Evolutionary conservation across 2,113 vertebrate species (phyloP), one percentile per base, ranked within the genome.

Genomic region (Tor tambroides): DNA sequence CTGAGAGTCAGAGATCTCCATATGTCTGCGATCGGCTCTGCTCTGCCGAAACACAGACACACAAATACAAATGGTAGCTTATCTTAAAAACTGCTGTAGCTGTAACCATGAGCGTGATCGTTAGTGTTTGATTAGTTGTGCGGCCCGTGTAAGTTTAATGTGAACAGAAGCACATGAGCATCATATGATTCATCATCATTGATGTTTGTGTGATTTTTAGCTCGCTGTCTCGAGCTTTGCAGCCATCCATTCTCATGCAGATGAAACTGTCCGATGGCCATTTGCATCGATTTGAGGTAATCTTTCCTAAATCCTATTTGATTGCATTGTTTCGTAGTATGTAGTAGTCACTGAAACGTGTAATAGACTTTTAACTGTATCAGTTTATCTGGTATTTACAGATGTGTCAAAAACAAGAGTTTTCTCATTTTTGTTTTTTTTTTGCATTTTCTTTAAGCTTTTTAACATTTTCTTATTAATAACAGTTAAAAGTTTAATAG

Each of bases 171-270:
- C n/a, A 26, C 26, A 15, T 15, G 26, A 28, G 59, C 59, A 63
- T 26, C 4, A 26, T 2, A 4, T n/a, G n/a, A n/a, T n/a, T 10
- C 23, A 41, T 38, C 17, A 23, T 23, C 1, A 77, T 28, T n/a
- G 3, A 2, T 79, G 46, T 79, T 30, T 56, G 49, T 56, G 26
- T 79, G 14, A 1, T 86, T 92, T 46, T 30, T 92, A 99, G 98
- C 74, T 95, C 96, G n/a, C 92, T 98, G 90, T 94, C 96, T 65
- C 95, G 97, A 83, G 96, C 96, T 2, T 92, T 99, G 91, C 97
- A 97, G 85, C 97, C 98, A 0, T 97, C 97, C 9, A 93, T 98
- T 85, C 92, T 99, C 51, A 97, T 98, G 96, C 96, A 98, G 92
- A 93, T 98, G 92, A 96, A 95, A 86, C 95, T 99, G 19, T 97